Percentiles rank a stretch among this genome's conserved stretches.
phyloP scores from a whole-genome alignment of 2,888 invertebrate genomes.

The Pediacus dermestoides region DNA sequence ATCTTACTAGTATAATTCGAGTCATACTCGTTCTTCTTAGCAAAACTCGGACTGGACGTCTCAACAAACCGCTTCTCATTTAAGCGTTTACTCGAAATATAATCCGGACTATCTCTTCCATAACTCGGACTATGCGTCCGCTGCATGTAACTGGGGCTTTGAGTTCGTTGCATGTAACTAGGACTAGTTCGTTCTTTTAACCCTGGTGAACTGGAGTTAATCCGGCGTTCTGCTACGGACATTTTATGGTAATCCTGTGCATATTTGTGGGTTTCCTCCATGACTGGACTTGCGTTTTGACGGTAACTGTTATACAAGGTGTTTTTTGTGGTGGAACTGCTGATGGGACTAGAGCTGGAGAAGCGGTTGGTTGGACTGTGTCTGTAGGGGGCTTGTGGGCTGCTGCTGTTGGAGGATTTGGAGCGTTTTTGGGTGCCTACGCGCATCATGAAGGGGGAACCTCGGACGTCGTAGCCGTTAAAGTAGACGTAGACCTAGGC shows the following conservation, averaged over 20 bases:
- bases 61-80: constrained; percentile 41
- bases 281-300: constrained; percentile 39
- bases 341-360: constrained; percentile 39
- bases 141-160: constrained; percentile 43
- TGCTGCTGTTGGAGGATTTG: constrained; percentile 53
- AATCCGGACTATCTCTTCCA: constrained; percentile 46
- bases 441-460: constrained; percentile 83
- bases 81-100: constrained; percentile 42
- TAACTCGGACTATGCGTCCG: constrained; percentile 43
- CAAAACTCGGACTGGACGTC: constrained; percentile 41
- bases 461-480: constrained; percentile 81
- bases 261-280: constrained; percentile 40
- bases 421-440: constrained; percentile 71
- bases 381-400: constrained; percentile 43
- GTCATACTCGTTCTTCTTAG: constrained; percentile 36
- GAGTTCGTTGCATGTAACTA: constrained; percentile 38
- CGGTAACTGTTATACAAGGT: constrained; percentile 35
- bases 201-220: constrained; percentile 40
- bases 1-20: constrained; percentile 41
- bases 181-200: constrained; percentile 41
- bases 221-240: constrained; percentile 38
- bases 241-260: constrained; percentile 43
- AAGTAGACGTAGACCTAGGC: constrained; percentile 84
- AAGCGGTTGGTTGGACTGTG: constrained; percentile 44
- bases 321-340: constrained; percentile 38